A percentile compares a stretch with the other conserved stretches of the same genome.
phyloP scores from a whole-genome alignment of 2,113 vertebrate species.

The Bungarus multicinctus region DNA sequence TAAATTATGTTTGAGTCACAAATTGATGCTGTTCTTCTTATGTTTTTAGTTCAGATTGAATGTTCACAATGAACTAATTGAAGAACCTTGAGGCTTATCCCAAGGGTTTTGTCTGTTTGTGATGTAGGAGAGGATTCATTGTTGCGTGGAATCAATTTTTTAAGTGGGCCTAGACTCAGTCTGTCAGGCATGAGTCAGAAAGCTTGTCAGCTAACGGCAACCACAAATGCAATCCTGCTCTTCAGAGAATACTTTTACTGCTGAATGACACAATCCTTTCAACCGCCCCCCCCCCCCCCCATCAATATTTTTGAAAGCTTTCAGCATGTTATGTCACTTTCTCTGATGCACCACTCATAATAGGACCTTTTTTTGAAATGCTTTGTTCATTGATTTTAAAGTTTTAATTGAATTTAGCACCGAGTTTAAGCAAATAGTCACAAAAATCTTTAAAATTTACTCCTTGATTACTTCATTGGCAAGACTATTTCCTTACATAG shows the following conservation, averaged over 20 bases:
- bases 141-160: neutral
- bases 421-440: no score
- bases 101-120: neutral
- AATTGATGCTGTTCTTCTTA: neutral
- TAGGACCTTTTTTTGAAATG: conserved; percentile 1
- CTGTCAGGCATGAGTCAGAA: conserved; percentile 20
- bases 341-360: neutral
- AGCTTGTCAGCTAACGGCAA: neutral
- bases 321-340: rapidly evolving
- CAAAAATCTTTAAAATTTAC: neutral
- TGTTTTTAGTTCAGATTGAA: neutral
- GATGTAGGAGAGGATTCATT: neutral
- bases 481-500: neutral
- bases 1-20: neutral
- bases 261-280: neutral
- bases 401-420: neutral
- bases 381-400: neutral
- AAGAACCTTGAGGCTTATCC: neutral
- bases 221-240: neutral
- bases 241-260: conserved; percentile 10
- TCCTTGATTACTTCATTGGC: neutral
- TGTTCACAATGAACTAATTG: conserved; percentile 2
- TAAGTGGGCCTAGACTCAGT: neutral
- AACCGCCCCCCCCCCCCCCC: no score
- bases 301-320: neutral